Percentiles rank a stretch among this genome's conserved stretches.
phyloP scores from a whole-genome alignment of 1,140 invertebrate genomes.

The Apis florea region DNA sequence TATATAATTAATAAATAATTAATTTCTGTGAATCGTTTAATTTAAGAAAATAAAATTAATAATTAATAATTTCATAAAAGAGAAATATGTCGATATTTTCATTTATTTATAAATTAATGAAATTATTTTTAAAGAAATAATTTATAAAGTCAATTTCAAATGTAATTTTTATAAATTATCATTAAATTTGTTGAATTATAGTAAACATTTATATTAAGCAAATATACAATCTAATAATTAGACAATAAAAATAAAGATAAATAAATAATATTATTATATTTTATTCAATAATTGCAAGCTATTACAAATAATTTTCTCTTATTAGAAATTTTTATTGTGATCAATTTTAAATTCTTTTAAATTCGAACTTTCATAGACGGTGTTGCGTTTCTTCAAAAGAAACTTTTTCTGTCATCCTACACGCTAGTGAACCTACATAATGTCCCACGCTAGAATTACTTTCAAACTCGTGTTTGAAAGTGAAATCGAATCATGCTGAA shows the following conservation, averaged over 20 bases:
- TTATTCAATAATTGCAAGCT: background rate
- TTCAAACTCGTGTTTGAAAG: slow-evolving; percentile 31
- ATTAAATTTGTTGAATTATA: slow-evolving; percentile 2
- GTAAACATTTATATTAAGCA: background rate
- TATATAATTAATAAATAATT: background rate
- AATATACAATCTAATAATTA: background rate
- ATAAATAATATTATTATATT: background rate
- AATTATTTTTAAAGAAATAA: too few species aligned
- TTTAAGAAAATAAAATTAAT: background rate
- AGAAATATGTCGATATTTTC: background rate
- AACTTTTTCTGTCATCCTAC: slow-evolving; percentile 23
- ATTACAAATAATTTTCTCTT: background rate
- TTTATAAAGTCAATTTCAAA: too few species aligned
- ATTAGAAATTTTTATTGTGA: background rate
- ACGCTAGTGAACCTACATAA: slow-evolving; percentile 19
- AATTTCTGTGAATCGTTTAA: background rate
- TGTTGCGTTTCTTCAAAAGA: slow-evolving; percentile 26
- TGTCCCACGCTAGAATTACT: slow-evolving; percentile 39
- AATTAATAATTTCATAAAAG: background rate
- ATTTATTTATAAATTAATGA: background rate
- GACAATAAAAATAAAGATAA: background rate
- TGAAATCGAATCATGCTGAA: slow-evolving; percentile 36
- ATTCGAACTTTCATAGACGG: background rate
- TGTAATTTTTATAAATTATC: background rate
- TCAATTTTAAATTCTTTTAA: too few species aligned